A percentile compares a stretch with the other conserved stretches of the same genome.
These are phyloP conservation scores for Leucozona laternaria DNA, from an alignment of 2,888 invertebrate species.

Conservation along the genomic window DNA sequence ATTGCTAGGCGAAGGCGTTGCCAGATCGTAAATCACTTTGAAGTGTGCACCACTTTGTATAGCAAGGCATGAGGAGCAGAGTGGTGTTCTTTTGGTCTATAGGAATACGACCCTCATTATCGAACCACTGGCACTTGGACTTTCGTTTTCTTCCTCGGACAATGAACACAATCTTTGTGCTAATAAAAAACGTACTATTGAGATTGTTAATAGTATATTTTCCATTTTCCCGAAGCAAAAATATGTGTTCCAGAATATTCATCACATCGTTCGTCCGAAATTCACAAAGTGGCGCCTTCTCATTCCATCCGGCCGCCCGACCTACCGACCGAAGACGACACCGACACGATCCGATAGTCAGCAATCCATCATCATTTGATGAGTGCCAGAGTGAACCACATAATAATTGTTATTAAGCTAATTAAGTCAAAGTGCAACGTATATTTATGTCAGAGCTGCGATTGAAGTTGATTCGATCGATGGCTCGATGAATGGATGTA, in stretches of 20 bases:
- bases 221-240: slow-evolving; percentile 31
- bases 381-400: slow-evolving; percentile 77
- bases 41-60: slow-evolving; percentile 81
- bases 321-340: slow-evolving; percentile 9
- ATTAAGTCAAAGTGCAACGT: slow-evolving; percentile 80
- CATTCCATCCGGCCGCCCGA: slow-evolving; percentile 15
- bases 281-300: slow-evolving; percentile 68
- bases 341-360: slow-evolving; percentile 66
- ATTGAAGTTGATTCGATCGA: slow-evolving; percentile 74
- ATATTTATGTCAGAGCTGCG: slow-evolving; percentile 80
- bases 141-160: slow-evolving; percentile 68
- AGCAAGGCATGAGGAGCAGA: slow-evolving; percentile 58
- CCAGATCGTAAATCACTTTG: slow-evolving; percentile 83
- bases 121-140: slow-evolving; percentile 64
- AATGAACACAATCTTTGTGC: slow-evolving; percentile 60
- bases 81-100: slow-evolving; percentile 51
- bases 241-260: slow-evolving; percentile 39
- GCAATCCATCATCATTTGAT: slow-evolving; percentile 75
- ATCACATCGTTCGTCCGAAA: slow-evolving; percentile 56
- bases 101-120: slow-evolving; percentile 68
- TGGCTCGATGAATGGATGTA: slow-evolving; percentile 63
- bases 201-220: slow-evolving; percentile 35
- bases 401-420: slow-evolving; percentile 82
- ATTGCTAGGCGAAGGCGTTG: slow-evolving; percentile 83
- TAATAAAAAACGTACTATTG: slow-evolving; percentile 53